Percentiles rank a stretch among this genome's conserved stretches.
These are phyloP conservation scores for Pyrgilauda ruficollis DNA, from an alignment of 2,113 vertebrate genomes.

Conservation along the genomic window DNA sequence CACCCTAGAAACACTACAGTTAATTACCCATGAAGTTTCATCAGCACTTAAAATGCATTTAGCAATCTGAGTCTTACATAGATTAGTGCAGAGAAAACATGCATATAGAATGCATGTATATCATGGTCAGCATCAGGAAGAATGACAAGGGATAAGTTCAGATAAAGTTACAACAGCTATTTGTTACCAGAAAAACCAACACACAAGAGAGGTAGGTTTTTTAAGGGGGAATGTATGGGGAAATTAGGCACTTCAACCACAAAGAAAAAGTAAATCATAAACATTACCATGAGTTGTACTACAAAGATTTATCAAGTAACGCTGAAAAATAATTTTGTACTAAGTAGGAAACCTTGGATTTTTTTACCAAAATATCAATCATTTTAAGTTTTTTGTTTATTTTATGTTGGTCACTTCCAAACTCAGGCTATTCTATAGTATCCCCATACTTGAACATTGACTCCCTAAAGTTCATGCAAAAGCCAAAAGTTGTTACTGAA, in stretches of 20 bases:
- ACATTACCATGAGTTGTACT: neutral
- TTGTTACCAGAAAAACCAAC: neutral
- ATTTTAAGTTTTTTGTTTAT: neutral
- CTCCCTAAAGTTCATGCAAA: neutral
- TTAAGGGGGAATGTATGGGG: accelerated
- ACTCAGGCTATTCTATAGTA: neutral
- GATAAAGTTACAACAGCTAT: neutral
- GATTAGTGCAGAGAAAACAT: neutral
- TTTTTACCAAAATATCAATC: neutral
- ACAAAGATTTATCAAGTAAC: neutral
- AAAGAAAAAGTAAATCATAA: neutral
- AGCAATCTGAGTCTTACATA: neutral
- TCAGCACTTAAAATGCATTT: neutral
- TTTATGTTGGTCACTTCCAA: neutral
- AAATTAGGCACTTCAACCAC: neutral
- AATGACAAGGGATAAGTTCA: neutral
- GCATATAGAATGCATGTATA: neutral
- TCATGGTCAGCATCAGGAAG: neutral
- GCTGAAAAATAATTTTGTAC: neutral
- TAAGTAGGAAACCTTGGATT: neutral
- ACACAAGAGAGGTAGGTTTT: neutral
- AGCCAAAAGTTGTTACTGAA: neutral
- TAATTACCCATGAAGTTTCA: neutral
- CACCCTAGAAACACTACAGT: neutral
- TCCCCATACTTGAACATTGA: neutral